phyloP scores from a whole-genome alignment of 2,797 vertebrate genomes.

The Sebastes aleutianus region DNA sequence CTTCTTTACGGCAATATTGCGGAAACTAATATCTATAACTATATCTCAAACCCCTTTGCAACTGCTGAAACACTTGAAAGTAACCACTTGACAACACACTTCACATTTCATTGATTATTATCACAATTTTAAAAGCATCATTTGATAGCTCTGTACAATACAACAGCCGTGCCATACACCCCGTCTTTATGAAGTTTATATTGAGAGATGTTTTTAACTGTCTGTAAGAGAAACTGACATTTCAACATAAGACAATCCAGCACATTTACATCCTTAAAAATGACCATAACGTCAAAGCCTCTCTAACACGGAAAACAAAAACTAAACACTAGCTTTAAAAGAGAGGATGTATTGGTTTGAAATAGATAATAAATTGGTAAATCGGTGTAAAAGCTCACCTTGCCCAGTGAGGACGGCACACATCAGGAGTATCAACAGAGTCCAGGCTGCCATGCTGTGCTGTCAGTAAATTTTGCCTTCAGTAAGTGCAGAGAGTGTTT shows the following conservation, averaged over 20 bases:
- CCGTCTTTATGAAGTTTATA: not conserved
- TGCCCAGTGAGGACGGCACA: not conserved
- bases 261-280: not conserved
- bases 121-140: not conserved
- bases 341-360: not conserved
- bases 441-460: conserved; percentile 21
- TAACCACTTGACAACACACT: not conserved
- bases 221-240: not conserved
- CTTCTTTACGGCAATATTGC: too few relatives aligned
- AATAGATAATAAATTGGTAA: not conserved
- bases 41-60: too few relatives aligned
- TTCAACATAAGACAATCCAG: not conserved
- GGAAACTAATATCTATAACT: too few relatives aligned
- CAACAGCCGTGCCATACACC: not conserved
- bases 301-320: not conserved
- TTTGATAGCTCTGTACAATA: not conserved
- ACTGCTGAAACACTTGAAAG: too few relatives aligned
- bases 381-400: conserved; percentile 22
- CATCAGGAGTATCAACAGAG: not conserved
- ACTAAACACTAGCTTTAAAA: not conserved
- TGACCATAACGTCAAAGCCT: not conserved
- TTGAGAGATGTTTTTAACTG: not conserved
- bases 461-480: accelerated
- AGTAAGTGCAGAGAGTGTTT: accelerated
- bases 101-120: not conserved